A percentile compares a stretch with the other conserved stretches of the same genome.
These are phyloP conservation scores for Octonoba sinensis DNA, from an alignment of 2,888 invertebrate species.

Conservation along the genomic window DNA sequence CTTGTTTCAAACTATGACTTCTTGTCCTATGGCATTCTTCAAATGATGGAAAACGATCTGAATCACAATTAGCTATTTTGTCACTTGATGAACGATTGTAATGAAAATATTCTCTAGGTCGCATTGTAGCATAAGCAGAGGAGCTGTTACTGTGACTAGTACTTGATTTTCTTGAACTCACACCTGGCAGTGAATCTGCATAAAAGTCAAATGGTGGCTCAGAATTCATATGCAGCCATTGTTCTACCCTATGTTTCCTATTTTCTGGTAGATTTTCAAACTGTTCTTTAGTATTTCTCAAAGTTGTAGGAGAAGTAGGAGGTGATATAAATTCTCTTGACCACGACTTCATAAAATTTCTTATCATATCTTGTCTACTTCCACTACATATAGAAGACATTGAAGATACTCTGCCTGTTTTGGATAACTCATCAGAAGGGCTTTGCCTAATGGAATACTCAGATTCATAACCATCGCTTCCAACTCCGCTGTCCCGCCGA, in stretches of 20 bases:
- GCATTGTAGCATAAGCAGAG: slow-evolving; percentile 60
- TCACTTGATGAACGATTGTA: slow-evolving; percentile 61
- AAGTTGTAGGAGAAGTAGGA: slow-evolving; percentile 38
- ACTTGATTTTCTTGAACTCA: slow-evolving; percentile 32
- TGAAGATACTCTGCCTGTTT: slow-evolving; percentile 48
- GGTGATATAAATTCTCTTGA: slow-evolving; percentile 51
- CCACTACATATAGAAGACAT: slow-evolving; percentile 45
- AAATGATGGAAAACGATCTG: slow-evolving; percentile 32
- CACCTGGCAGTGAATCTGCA: slow-evolving; percentile 23
- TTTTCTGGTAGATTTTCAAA: slow-evolving; percentile 52
- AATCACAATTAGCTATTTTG: slow-evolving; percentile 42
- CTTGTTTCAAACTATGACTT: slow-evolving; percentile 46
- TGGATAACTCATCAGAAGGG: slow-evolving; percentile 55
- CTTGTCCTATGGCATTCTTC: slow-evolving; percentile 29
- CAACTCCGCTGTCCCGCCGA: slow-evolving; percentile 62
- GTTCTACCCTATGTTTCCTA: slow-evolving; percentile 65
- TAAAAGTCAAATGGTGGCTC: slow-evolving; percentile 37
- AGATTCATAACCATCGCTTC: slow-evolving; percentile 62
- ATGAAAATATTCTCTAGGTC: slow-evolving; percentile 53
- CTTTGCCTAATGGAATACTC: slow-evolving; percentile 52
- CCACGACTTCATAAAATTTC: slow-evolving; percentile 54
- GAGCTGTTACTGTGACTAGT: slow-evolving; percentile 40
- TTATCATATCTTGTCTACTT: slow-evolving; percentile 39
- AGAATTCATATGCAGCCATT: slow-evolving; percentile 65
- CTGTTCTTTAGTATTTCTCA: slow-evolving; percentile 41